phyloP scores from a whole-genome alignment of 2,888 invertebrate species.

The Acronicta alni region DNA sequence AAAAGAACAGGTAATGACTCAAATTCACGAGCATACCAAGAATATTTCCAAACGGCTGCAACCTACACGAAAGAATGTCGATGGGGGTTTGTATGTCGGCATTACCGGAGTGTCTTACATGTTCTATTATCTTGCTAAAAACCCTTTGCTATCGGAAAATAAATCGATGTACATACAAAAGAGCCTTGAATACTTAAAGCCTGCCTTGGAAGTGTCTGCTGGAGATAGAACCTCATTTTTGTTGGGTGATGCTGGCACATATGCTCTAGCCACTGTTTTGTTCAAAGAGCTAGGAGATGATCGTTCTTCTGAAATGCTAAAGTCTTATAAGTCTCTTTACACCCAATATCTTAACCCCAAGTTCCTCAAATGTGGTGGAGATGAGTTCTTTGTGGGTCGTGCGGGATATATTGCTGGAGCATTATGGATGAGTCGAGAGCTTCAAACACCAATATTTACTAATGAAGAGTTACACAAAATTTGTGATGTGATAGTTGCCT shows the following conservation, averaged over 20 bases:
- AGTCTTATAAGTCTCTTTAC: conserved; percentile 79
- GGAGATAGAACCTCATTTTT: conserved; percentile 92
- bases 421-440: conserved; percentile 91
- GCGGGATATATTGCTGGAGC: conserved; percentile 95
- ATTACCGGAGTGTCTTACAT: conserved; percentile 93
- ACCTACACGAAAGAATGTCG: conserved; percentile 82
- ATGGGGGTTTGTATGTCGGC: conserved; percentile 92
- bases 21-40: conserved; percentile 73
- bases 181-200: conserved; percentile 90
- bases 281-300: conserved; percentile 86
- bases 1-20: conserved; percentile 65
- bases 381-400: conserved; percentile 96
- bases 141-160: conserved; percentile 81
- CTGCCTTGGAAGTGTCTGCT: conserved; percentile 88
- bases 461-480: conserved; percentile 89
- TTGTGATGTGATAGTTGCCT: conserved; percentile 91
- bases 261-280: conserved; percentile 92
- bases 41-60: conserved; percentile 75
- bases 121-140: conserved; percentile 92
- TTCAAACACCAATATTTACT: conserved; percentile 80
- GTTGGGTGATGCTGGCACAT: conserved; percentile 94
- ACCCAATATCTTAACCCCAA: conserved; percentile 73
- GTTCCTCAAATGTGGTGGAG: conserved; percentile 92
- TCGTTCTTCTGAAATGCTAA: conserved; percentile 69
- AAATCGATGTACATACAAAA: conserved; percentile 87